Percentiles rank a stretch among this genome's conserved stretches.
These are phyloP conservation scores for Buathra laborator DNA, from an alignment of 2,888 invertebrate genomes.

Conservation along the genomic window DNA sequence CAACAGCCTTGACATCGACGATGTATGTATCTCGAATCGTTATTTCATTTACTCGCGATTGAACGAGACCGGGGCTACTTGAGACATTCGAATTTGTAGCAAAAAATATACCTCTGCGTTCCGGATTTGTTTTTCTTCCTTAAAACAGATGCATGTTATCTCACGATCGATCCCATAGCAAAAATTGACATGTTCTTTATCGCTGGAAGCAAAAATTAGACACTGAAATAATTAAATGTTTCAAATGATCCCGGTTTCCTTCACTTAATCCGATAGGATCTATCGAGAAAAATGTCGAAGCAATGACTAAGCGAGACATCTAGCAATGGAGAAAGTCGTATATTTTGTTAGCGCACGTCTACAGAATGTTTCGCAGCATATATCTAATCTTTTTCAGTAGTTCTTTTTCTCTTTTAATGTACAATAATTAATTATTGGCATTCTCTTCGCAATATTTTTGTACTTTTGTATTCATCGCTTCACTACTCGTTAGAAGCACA, in stretches of 20 bases:
- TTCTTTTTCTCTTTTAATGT: not conserved
- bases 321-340: conserved; percentile 53
- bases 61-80: not conserved
- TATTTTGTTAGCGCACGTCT: conserved; percentile 14
- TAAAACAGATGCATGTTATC: no score
- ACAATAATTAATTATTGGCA: not conserved
- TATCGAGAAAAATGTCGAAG: not conserved
- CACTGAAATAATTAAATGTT: not conserved
- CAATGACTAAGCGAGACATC: not conserved
- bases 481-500: no score
- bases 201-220: no score
- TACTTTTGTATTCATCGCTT: no score
- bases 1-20: conserved; percentile 27
- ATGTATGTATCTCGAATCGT: not conserved
- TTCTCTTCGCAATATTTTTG: no score
- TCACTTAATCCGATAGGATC: not conserved
- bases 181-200: no score
- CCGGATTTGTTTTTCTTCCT: not conserved
- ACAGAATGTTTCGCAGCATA: not conserved
- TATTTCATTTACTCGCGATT: conserved; percentile 31
- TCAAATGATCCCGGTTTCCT: not conserved
- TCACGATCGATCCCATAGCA: no score
- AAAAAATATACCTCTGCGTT: no score
- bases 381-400: not conserved
- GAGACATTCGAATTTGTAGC: not conserved